Percentiles rank a stretch among this genome's conserved stretches.
phyloP scores from a whole-genome alignment of 2,888 invertebrate species.

The Drosophila trichaetosa region DNA sequence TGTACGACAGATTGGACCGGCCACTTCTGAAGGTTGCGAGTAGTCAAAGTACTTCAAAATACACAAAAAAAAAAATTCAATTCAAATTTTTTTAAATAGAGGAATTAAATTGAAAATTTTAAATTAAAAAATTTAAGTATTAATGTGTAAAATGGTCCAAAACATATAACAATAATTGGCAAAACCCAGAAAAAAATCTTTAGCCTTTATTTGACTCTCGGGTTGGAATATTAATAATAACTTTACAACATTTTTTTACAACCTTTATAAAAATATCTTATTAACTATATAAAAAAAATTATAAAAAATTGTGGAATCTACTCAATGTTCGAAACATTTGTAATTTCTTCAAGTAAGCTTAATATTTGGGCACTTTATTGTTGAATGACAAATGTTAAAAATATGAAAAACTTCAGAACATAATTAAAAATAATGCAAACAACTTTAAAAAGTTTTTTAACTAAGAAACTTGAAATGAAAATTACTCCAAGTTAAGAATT shows the following conservation, averaged over 20 bases:
- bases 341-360: not conserved
- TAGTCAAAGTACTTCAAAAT: slow-evolving; percentile 27
- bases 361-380: not conserved
- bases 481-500: not conserved
- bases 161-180: not conserved
- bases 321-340: not conserved
- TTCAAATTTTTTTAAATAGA: not conserved
- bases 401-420: not conserved
- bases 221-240: not conserved
- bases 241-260: not conserved
- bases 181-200: not conserved
- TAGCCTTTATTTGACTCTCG: too few relatives aligned
- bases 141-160: not conserved
- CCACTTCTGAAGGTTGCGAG: slow-evolving; percentile 35
- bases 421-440: not conserved
- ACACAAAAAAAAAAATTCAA: not conserved
- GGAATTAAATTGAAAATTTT: not conserved
- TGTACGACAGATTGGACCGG: slow-evolving; percentile 39
- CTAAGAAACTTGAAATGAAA: not conserved
- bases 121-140: rapidly evolving
- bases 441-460: not conserved
- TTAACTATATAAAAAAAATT: not conserved
- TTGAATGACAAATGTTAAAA: not conserved
- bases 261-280: not conserved
- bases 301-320: not conserved